Percentiles rank a stretch among this genome's conserved stretches.
These are phyloP conservation scores for Cerastoderma edule DNA, from an alignment of 2,888 invertebrate species.

Conservation along the genomic window DNA sequence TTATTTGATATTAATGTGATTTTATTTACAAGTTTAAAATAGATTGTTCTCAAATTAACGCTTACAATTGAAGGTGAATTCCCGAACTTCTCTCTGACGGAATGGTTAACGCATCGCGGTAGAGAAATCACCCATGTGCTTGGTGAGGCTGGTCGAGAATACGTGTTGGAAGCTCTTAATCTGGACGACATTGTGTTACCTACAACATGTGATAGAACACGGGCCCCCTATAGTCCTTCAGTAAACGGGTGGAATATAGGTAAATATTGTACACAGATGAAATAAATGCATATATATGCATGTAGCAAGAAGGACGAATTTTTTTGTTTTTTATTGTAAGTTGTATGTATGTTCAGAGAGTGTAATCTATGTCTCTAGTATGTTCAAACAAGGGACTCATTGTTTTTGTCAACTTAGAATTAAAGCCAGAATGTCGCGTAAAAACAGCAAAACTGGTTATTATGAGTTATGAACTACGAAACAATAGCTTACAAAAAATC, in stretches of 20 bases:
- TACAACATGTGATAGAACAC: not conserved
- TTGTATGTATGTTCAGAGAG: too few species aligned
- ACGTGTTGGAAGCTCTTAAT: conserved; percentile 11
- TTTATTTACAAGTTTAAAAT: not conserved
- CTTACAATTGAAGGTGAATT: not conserved
- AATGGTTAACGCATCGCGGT: conserved; percentile 25
- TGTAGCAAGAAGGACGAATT: too few species aligned
- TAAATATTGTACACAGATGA: not conserved
- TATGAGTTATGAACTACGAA: too few species aligned
- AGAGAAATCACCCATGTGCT: not conserved
- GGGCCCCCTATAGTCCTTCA: conserved; percentile 9
- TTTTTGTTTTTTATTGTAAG: too few species aligned
- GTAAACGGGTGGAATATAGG: conserved; percentile 28
- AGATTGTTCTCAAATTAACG: too few species aligned
- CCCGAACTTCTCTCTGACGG: conserved; percentile 22
- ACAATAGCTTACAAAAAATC: too few species aligned
- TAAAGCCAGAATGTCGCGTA: too few species aligned
- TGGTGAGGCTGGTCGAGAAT: conserved; percentile 25
- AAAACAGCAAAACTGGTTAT: too few species aligned
- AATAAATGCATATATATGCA: too few species aligned
- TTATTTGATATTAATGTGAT: not conserved
- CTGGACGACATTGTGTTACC: not conserved
- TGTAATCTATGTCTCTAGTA: too few species aligned
- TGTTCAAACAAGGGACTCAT: too few species aligned
- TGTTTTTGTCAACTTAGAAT: too few species aligned